Percentiles rank a stretch among this genome's conserved stretches.
These are phyloP conservation scores for Leptinotarsa undecemlineata DNA, from an alignment of 1,140 invertebrate species.

Conservation along the genomic window DNA sequence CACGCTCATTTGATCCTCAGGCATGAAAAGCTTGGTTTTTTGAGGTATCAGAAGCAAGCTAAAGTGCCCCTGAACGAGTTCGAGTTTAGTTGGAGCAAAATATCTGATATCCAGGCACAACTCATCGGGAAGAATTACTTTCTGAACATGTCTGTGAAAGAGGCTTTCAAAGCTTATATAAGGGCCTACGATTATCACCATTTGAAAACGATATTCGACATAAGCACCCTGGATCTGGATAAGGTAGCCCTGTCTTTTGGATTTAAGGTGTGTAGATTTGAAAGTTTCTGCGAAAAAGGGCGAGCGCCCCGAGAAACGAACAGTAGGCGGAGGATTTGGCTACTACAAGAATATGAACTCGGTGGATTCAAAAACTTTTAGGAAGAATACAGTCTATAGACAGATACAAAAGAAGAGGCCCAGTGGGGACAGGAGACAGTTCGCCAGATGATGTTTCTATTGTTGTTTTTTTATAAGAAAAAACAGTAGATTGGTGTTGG, in stretches of 20 bases:
- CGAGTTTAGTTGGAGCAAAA: conserved; percentile 97
- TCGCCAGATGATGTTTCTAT: conserved; percentile 56
- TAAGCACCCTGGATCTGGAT: conserved; percentile 87
- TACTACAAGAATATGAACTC: conserved; percentile 72
- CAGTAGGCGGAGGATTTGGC: conserved; percentile 79
- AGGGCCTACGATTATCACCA: conserved; percentile 96
- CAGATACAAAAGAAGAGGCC: conserved; percentile 57
- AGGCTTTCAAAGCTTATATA: conserved; percentile 96
- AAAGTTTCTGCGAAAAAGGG: conserved; percentile 60
- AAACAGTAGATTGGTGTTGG: no score
- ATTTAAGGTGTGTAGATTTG: conserved; percentile 86
- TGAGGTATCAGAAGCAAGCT: conserved; percentile 92
- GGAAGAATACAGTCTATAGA: conserved; percentile 65
- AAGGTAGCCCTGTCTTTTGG: conserved; percentile 94
- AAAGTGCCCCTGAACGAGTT: conserved; percentile 96
- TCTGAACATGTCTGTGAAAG: conserved; percentile 91
- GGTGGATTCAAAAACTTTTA: conserved; percentile 56
- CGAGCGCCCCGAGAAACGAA: conserved; percentile 67
- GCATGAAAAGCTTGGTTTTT: conserved; percentile 94
- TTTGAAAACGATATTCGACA: conserved; percentile 93
- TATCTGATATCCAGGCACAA: conserved; percentile 92
- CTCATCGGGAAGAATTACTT: conserved; percentile 95
- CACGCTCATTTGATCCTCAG: conserved; percentile 92
- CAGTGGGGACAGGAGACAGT: conserved; percentile 57
- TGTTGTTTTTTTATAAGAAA: neutral